Percentiles rank a stretch among this genome's conserved stretches.
Conservation (phyloP, 1,140 invertebrate genomes). For the Drosophila rufa region DNA sequence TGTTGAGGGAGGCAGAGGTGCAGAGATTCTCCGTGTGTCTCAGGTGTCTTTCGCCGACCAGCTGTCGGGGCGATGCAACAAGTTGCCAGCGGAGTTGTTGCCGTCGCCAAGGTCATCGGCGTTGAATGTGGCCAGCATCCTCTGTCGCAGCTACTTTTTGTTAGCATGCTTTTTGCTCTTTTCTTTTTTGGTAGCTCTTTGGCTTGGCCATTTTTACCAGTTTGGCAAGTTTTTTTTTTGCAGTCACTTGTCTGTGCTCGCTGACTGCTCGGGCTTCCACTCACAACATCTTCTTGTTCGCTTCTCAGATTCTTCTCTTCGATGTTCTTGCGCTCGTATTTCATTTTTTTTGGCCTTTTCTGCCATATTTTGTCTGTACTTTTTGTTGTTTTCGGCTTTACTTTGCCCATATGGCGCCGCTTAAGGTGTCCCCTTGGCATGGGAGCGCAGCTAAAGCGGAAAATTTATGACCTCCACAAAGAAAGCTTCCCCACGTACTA, state of each 20-base stretch:
- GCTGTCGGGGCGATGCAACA: slow-evolving; percentile 65
- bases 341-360: slow-evolving; percentile 62
- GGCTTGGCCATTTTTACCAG: slow-evolving; percentile 65
- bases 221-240: slow-evolving; percentile 66
- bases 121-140: slow-evolving; percentile 68
- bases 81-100: slow-evolving; percentile 66
- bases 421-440: slow-evolving; percentile 59
- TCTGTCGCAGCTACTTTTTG: slow-evolving; percentile 32
- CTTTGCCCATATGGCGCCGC: slow-evolving; percentile 74
- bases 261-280: slow-evolving; percentile 65
- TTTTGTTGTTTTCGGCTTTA: slow-evolving; percentile 11
- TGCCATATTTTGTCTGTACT: slow-evolving; percentile 17
- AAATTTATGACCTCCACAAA: slow-evolving; percentile 69
- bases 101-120: slow-evolving; percentile 77
- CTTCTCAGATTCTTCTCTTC: slow-evolving; percentile 43
- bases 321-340: slow-evolving; percentile 76
- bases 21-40: slow-evolving; percentile 53
- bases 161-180: slow-evolving; percentile 39
- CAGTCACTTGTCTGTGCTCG: slow-evolving; percentile 39
- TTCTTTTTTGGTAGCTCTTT: slow-evolving; percentile 65
- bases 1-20: slow-evolving; percentile 33
- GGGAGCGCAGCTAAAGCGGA: slow-evolving; percentile 56
- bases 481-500: slow-evolving; percentile 55
- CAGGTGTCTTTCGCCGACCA: slow-evolving; percentile 58
- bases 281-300: slow-evolving; percentile 51